Evolutionary conservation across 2,113 vertebrate species (phyloP).

Genomic region (Daphoenositta chrysoptera): DNA sequence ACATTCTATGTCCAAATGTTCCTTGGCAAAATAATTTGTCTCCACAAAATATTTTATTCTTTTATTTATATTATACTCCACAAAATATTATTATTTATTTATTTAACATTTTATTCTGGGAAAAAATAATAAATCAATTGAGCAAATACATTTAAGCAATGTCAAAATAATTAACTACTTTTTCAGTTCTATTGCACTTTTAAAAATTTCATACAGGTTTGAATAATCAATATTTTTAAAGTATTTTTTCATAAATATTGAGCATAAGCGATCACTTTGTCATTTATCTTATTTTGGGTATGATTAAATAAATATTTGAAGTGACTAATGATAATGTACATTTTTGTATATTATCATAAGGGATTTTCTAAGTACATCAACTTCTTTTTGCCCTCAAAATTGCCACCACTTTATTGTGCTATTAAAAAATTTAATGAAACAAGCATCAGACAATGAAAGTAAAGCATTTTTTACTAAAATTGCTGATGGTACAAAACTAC

Average conservation of each 20-base stretch:
- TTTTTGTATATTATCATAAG: fast-evolving
- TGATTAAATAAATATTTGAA: background rate
- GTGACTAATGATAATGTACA: background rate
- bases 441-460: background rate
- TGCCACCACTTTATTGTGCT: background rate
- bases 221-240: background rate
- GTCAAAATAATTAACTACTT: background rate
- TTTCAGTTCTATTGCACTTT: background rate
- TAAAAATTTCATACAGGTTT: fast-evolving
- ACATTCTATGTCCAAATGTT: background rate
- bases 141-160: background rate
- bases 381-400: background rate
- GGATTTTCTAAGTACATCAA: background rate
- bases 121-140: background rate
- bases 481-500: background rate
- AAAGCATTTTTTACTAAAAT: background rate
- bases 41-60: background rate
- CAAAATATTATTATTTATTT: no score
- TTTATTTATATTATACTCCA: no score
- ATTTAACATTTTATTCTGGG: no score
- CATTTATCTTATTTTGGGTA: background rate
- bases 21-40: background rate
- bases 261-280: background rate
- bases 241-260: background rate
- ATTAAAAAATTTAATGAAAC: background rate